Conservation (phyloP, 2,797 vertebrate species). For the Anguilla obscura region DNA sequence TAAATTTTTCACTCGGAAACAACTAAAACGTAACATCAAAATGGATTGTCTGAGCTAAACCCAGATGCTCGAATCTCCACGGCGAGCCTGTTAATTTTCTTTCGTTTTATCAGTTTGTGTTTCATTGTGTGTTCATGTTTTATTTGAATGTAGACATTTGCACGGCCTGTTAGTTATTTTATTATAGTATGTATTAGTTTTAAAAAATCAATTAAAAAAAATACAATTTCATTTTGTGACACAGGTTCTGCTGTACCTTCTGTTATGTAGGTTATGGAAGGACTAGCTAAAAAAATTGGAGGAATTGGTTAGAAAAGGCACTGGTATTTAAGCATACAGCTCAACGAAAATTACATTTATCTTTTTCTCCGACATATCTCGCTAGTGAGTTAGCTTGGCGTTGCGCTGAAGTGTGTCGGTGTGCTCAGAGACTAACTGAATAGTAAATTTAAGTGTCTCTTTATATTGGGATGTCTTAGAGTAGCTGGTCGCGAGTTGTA, state of each 20-base stretch:
- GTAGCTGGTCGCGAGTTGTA: neutral
- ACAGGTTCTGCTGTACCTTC: neutral
- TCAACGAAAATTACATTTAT: neutral
- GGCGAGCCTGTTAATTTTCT: neutral
- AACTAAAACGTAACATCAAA: neutral
- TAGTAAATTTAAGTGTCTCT: neutral
- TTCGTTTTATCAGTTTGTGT: neutral
- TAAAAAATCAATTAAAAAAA: neutral
- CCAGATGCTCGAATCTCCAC: neutral
- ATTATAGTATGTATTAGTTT: neutral
- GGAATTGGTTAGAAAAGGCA: neutral
- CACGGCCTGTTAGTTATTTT: neutral
- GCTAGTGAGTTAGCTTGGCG: neutral
- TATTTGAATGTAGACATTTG: neutral
- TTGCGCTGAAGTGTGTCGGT: neutral
- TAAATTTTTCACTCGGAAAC: slow-evolving; percentile 1
- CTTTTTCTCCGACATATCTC: neutral
- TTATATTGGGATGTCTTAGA: neutral
- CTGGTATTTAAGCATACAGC: neutral
- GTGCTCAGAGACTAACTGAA: neutral
- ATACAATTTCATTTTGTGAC: neutral
- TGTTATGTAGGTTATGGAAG: neutral
- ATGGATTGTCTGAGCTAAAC: neutral
- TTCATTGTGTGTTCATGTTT: neutral
- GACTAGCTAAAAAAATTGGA: neutral